A percentile compares a stretch with the other conserved stretches of the same genome.
These are phyloP conservation scores for Tetragnatha montana DNA, from an alignment of 2,888 invertebrate species.

Conservation along the genomic window DNA sequence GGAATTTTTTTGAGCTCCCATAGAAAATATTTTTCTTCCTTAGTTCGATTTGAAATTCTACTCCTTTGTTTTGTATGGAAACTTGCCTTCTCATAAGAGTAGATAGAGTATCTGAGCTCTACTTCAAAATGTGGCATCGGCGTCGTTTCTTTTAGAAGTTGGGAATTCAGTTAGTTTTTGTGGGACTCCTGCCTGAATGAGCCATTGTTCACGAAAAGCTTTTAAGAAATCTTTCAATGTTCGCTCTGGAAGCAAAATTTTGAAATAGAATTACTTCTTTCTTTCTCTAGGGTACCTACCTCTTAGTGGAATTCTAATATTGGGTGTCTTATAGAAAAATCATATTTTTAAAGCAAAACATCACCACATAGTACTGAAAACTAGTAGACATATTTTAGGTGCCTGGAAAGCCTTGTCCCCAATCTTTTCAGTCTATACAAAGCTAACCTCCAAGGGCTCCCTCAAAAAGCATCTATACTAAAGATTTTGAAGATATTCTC, in stretches of 20 bases:
- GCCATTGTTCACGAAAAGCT: background rate
- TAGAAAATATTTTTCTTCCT: conserved; percentile 11
- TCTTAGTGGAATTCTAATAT: too few relatives aligned
- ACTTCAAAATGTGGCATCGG: conserved; percentile 13
- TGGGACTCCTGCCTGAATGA: background rate
- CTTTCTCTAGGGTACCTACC: too few relatives aligned
- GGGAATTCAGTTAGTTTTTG: background rate
- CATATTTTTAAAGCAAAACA: too few relatives aligned
- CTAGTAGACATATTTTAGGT: too few relatives aligned
- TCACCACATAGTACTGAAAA: too few relatives aligned
- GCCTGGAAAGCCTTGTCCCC: too few relatives aligned
- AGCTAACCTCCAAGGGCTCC: too few relatives aligned
- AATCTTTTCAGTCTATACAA: too few relatives aligned
- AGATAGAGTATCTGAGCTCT: background rate
- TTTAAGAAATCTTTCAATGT: background rate
- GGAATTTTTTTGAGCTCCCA: conserved; percentile 42
- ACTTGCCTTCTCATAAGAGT: conserved; percentile 17
- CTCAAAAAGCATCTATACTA: too few relatives aligned
- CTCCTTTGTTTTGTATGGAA: conserved; percentile 18
- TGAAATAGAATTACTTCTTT: background rate
- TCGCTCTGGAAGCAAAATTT: background rate
- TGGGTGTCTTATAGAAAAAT: too few relatives aligned
- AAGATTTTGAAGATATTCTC: too few relatives aligned
- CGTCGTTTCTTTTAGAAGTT: background rate
- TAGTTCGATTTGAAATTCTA: conserved; percentile 28